These are phyloP conservation scores for Echinometra lucunter DNA, from an alignment of 53 echinoderm and acorn worm species.

Conservation along the genomic window DNA sequence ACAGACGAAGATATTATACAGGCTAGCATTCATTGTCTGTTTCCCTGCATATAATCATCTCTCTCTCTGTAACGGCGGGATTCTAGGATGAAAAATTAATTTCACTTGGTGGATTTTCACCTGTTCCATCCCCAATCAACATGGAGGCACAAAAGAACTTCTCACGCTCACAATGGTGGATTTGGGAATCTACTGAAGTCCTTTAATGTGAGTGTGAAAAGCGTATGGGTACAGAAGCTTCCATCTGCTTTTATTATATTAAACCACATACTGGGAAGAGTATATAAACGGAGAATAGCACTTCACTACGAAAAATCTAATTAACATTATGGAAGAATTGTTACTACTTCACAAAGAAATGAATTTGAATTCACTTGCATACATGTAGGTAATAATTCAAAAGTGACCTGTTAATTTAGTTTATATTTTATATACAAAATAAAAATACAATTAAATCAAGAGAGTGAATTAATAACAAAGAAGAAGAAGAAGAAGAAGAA, in stretches of 20 bases:
- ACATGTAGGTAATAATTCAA: too few species aligned
- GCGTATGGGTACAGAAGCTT: not conserved
- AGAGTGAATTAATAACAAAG: not conserved
- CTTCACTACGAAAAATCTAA: not conserved
- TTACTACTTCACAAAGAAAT: not conserved
- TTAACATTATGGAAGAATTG: not conserved
- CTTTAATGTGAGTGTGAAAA: not conserved
- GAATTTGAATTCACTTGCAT: not conserved
- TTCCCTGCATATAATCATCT: not conserved
- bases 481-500: too few species aligned
- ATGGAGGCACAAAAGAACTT: not conserved
- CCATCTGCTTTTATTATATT: not conserved
- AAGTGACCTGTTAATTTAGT: too few species aligned
- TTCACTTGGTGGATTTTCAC: conserved; percentile 25
- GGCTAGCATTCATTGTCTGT: not conserved
- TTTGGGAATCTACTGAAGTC: not conserved
- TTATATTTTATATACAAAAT: too few species aligned
- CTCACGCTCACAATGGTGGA: not conserved
- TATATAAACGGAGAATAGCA: not conserved
- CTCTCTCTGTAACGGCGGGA: not conserved
- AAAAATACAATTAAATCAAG: too few species aligned
- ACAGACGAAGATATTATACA: not conserved
- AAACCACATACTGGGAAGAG: not conserved
- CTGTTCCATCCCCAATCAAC: conserved; percentile 12
- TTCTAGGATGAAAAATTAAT: conserved; percentile 48